Percentiles rank a stretch among this genome's conserved stretches.
phyloP scores from a whole-genome alignment of 2,888 invertebrate species.

The Apodemia hepburni region DNA sequence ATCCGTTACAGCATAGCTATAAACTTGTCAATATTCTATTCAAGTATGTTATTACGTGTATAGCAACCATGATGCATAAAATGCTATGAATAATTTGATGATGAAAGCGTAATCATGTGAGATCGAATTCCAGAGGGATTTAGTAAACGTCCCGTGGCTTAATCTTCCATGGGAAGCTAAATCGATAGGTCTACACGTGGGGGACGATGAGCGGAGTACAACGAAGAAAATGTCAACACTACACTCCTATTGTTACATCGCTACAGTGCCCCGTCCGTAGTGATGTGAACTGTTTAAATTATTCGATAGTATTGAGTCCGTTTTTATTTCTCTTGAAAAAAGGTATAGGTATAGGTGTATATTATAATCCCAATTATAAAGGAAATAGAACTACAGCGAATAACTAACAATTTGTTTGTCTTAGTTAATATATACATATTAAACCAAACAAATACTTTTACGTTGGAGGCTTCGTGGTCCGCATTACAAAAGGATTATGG shows the following conservation, averaged over 20 bases:
- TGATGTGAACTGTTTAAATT: constrained; percentile 19
- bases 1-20: background rate
- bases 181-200: constrained; percentile 55
- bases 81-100: constrained; percentile 9
- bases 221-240: constrained; percentile 62
- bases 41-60: background rate
- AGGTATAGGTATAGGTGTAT: too few species aligned
- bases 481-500: too few species aligned
- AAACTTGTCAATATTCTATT: background rate
- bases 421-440: too few species aligned
- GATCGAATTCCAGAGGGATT: constrained; percentile 38
- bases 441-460: too few species aligned
- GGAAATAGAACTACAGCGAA: too few species aligned
- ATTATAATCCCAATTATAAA: too few species aligned
- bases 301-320: background rate
- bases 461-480: too few species aligned
- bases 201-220: constrained; percentile 37
- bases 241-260: constrained; percentile 45
- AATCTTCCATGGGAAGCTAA: constrained; percentile 61
- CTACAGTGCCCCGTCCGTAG: constrained; percentile 29
- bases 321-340: background rate
- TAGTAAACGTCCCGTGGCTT: constrained; percentile 50
- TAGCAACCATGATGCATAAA: background rate
- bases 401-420: too few species aligned
- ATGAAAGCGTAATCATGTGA: background rate